Percentiles rank a stretch among this genome's conserved stretches.
phyloP scores from a whole-genome alignment of 2,113 vertebrate genomes.

The Garra rufa region DNA sequence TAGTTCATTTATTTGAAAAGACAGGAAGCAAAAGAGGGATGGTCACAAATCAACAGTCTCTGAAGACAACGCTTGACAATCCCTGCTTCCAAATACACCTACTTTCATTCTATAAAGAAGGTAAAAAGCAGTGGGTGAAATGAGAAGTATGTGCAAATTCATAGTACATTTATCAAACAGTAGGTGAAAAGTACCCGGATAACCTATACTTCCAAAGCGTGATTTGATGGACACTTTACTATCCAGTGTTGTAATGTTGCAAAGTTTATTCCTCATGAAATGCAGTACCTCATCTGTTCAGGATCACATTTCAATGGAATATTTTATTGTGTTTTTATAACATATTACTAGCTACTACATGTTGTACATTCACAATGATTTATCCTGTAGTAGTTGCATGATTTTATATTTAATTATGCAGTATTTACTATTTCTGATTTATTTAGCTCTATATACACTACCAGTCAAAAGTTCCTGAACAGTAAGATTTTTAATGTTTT shows the following conservation, averaged over 20 bases:
- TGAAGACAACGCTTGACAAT: slow-evolving; percentile 48
- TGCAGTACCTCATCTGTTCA: too few relatives aligned
- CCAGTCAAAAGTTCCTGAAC: too few relatives aligned
- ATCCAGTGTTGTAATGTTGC: too few relatives aligned
- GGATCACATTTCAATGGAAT: too few relatives aligned
- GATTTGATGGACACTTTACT: too few relatives aligned
- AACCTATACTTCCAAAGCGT: not conserved
- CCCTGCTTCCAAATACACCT: not conserved
- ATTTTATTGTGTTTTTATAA: not conserved
- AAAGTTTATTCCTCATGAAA: too few relatives aligned
- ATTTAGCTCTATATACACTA: too few relatives aligned
- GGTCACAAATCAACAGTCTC: slow-evolving; percentile 66
- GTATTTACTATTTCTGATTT: not conserved
- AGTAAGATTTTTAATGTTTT: too few relatives aligned
- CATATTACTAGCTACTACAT: too few relatives aligned
- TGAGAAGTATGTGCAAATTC: not conserved
- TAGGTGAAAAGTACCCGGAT: not conserved
- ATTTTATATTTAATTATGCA: not conserved
- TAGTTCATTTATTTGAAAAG: slow-evolving; percentile 73
- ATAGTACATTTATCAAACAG: not conserved
- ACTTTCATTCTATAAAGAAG: not conserved
- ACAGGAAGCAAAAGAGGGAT: slow-evolving; percentile 54
- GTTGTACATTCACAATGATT: too few relatives aligned
- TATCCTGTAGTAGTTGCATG: too few relatives aligned
- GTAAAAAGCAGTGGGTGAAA: not conserved